A percentile compares a stretch with the other conserved stretches of the same genome.
Conservation (phyloP, 2,113 vertebrate species). For the Atractosteus spatula region DNA sequence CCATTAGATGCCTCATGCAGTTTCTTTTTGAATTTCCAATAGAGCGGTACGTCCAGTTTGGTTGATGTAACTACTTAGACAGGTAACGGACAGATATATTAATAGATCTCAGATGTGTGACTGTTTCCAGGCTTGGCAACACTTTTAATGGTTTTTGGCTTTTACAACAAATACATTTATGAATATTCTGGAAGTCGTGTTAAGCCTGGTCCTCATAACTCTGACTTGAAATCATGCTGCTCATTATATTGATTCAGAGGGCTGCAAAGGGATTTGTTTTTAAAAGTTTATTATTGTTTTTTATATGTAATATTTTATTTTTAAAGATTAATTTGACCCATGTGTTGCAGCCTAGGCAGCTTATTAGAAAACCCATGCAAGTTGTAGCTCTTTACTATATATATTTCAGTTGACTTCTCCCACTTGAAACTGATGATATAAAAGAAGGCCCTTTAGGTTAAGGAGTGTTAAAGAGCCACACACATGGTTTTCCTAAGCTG, state of each 20-base stretch:
- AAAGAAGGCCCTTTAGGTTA: constrained; percentile 38
- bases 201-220: constrained; percentile 39
- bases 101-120: constrained; percentile 57
- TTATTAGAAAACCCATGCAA: background rate
- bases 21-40: too few species aligned
- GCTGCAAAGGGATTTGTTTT: constrained; percentile 22
- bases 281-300: constrained; percentile 26
- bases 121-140: constrained; percentile 43
- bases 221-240: constrained; percentile 34
- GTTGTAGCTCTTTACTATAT: background rate
- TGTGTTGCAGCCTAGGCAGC: constrained; percentile 16
- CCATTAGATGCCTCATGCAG: too few species aligned
- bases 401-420: background rate
- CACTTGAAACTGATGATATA: constrained; percentile 8
- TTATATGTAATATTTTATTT: constrained; percentile 28
- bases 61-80: constrained; percentile 27
- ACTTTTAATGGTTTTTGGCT: constrained; percentile 36
- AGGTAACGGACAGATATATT: constrained; percentile 33
- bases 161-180: constrained; percentile 25
- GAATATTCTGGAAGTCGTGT: constrained; percentile 20
- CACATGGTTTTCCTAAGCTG: constrained; percentile 62
- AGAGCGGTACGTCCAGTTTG: too few species aligned
- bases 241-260: constrained; percentile 51
- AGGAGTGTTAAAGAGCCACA: constrained; percentile 56
- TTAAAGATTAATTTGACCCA: constrained; percentile 20